Evolutionary conservation across 2,797 vertebrate species (phyloP).

Genomic region (Diglossa cyanea): DNA sequence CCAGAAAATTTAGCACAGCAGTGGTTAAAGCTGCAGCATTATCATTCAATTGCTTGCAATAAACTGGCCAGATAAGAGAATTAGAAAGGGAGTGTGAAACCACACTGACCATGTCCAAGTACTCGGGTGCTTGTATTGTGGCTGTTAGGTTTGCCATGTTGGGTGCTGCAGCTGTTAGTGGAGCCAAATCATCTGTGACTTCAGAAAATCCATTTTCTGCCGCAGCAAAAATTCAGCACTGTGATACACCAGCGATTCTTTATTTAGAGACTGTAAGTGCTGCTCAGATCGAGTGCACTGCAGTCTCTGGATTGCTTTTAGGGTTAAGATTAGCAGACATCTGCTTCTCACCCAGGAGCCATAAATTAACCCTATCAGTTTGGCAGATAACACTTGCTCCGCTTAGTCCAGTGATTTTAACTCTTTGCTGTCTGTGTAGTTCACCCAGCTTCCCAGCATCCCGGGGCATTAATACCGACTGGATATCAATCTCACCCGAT

Average conservation of each 20-base stretch:
- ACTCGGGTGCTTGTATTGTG: not conserved
- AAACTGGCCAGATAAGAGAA: not conserved
- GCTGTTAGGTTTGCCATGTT: not conserved
- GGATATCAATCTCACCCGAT: rapidly evolving
- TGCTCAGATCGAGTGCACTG: not conserved
- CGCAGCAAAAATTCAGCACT: not conserved
- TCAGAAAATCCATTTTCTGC: not conserved
- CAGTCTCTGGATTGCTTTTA: not conserved
- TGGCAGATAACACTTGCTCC: not conserved
- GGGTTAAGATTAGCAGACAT: not conserved
- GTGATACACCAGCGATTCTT: not conserved
- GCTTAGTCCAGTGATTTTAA: not conserved
- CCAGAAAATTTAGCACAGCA: not conserved
- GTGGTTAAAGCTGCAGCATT: not conserved
- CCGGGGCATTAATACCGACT: not conserved
- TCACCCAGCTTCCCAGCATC: not conserved
- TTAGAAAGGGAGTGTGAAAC: not conserved
- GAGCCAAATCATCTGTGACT: not conserved
- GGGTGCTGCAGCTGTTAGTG: not conserved
- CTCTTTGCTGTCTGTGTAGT: not conserved
- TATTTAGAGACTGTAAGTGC: not conserved
- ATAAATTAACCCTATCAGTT: not conserved
- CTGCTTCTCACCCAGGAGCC: not conserved
- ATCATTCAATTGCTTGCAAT: not conserved
- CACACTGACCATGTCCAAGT: rapidly evolving